These are phyloP conservation scores for Aphelocoma coerulescens DNA, from an alignment of 2,113 vertebrate species.

Conservation along the genomic window DNA sequence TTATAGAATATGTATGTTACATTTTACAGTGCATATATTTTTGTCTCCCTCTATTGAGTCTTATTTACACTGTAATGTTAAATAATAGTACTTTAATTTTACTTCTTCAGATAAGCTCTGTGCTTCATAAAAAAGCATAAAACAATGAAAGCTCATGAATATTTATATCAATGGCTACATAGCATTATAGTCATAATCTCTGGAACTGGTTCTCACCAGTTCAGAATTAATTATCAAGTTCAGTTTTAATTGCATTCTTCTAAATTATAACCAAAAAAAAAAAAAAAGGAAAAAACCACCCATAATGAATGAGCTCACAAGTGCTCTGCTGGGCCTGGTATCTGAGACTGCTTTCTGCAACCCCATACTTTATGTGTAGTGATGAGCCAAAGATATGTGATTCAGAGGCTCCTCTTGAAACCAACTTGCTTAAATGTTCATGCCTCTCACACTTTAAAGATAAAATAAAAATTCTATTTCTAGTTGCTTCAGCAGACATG, in stretches of 20 bases:
- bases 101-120: constrained; percentile 74
- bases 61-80: constrained; percentile 71
- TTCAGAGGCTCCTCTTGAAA: constrained; percentile 54
- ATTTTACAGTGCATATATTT: constrained; percentile 33
- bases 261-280: constrained; percentile 64
- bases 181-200: constrained; percentile 81
- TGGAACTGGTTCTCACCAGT: constrained; percentile 78
- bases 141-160: constrained; percentile 82
- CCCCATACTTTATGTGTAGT: constrained; percentile 61
- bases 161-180: constrained; percentile 78
- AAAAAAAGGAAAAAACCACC: neutral
- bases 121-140: constrained; percentile 72
- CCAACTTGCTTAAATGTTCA: constrained; percentile 47
- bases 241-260: constrained; percentile 81
- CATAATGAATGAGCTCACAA: constrained; percentile 72
- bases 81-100: constrained; percentile 79
- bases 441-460: neutral
- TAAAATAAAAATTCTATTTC: neutral
- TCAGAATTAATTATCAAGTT: constrained; percentile 84
- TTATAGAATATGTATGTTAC: neutral
- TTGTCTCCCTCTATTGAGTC: constrained; percentile 53
- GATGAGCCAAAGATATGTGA: constrained; percentile 50
- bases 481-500: neutral
- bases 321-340: constrained; percentile 64
- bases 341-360: constrained; percentile 56